Conservation (phyloP, 2,113 vertebrate genomes). For the Psilopsiagon aurifrons region DNA sequence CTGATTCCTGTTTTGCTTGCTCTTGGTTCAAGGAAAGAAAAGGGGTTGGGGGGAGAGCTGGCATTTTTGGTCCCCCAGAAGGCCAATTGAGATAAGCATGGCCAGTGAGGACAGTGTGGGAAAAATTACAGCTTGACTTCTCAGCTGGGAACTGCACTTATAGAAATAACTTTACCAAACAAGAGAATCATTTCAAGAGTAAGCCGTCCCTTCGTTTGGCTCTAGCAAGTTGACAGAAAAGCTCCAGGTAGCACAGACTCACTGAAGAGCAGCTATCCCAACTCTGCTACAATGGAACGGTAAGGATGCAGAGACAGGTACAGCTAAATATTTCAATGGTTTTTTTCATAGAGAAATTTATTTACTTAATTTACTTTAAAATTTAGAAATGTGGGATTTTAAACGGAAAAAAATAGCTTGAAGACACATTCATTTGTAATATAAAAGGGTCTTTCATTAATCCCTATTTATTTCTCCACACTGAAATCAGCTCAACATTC, state of each 20-base stretch:
- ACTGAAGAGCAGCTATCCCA: not conserved
- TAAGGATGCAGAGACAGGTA: not conserved
- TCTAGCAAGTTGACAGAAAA: not conserved
- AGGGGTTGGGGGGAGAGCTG: not conserved
- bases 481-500: slow-evolving; percentile 6
- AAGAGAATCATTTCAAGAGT: not conserved
- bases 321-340: not conserved
- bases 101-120: not conserved
- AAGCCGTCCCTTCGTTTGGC: not conserved
- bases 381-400: not conserved
- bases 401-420: not conserved
- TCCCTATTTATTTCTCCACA: slow-evolving; percentile 35
- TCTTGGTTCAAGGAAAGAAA: not conserved
- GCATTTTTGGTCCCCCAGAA: not conserved
- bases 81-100: not conserved
- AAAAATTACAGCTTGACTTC: not conserved
- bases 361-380: not conserved
- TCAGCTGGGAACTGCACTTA: not conserved
- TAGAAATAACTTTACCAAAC: not conserved
- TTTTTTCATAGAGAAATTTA: not conserved
- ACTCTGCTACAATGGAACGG: not conserved
- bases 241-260: not conserved
- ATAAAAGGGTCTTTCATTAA: slow-evolving; percentile 40
- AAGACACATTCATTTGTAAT: not conserved
- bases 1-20: not conserved